Evolutionary conservation across 2,888 invertebrate genomes (phyloP).

Genomic region (Epirrita christyi): DNA sequence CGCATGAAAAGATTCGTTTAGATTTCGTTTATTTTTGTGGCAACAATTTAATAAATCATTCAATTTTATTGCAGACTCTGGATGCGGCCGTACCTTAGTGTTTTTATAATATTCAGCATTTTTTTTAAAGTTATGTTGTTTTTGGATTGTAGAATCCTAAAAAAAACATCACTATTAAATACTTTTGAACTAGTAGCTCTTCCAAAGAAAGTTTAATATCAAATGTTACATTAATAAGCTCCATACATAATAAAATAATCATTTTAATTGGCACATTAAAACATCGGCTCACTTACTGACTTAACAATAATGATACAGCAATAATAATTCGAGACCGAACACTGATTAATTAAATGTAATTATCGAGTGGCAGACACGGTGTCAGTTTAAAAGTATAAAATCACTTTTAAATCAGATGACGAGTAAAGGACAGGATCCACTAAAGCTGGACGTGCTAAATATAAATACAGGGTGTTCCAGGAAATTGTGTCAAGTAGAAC

Average conservation of each 20-base stretch:
- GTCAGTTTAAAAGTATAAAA: slow-evolving; percentile 27
- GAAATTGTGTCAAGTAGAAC: neutral
- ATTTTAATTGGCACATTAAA: slow-evolving; percentile 18
- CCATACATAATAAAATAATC: slow-evolving; percentile 9
- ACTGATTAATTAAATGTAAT: slow-evolving; percentile 32
- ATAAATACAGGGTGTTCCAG: no score
- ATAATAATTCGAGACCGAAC: slow-evolving; percentile 16
- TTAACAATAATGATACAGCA: slow-evolving; percentile 27
- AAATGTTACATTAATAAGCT: slow-evolving; percentile 11
- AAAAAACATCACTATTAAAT: neutral
- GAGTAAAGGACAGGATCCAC: slow-evolving; percentile 1
- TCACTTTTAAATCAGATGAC: slow-evolving; percentile 24
- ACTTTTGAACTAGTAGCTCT: neutral
- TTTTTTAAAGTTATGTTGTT: no score
- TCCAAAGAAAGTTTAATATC: neutral
- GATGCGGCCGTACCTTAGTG: no score
- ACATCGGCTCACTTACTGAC: slow-evolving; percentile 4
- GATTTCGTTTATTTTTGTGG: no score
- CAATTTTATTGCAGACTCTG: no score
- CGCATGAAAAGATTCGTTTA: no score
- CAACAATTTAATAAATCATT: no score
- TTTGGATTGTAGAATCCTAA: no score
- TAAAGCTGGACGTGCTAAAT: slow-evolving; percentile 1
- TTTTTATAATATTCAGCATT: no score
- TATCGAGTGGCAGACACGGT: slow-evolving; percentile 19